phyloP scores from a whole-genome alignment of 2,888 invertebrate genomes.

The Globia sparganii region DNA sequence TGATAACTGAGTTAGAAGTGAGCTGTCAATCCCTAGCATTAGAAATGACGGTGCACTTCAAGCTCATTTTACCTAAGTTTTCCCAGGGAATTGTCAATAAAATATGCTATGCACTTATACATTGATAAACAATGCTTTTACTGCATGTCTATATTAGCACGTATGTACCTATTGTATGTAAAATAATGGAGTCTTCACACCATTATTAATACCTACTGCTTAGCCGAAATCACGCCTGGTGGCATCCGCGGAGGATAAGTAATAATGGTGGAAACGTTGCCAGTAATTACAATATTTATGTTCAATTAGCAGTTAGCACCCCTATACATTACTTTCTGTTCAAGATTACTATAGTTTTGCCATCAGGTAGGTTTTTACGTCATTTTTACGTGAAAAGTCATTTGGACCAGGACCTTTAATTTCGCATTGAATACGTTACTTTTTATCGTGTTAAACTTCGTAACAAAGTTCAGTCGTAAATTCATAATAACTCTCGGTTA shows the following conservation, averaged over 20 bases:
- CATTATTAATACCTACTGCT: not conserved
- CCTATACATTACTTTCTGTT: not conserved
- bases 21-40: no score
- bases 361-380: not conserved
- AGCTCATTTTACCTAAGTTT: no score
- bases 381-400: not conserved
- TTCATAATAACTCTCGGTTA: constrained; percentile 9
- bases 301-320: not conserved
- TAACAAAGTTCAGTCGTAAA: constrained; percentile 14
- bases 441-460: not conserved
- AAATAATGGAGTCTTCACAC: constrained; percentile 29
- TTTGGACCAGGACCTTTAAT: not conserved
- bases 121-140: constrained; percentile 6
- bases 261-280: not conserved
- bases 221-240: constrained; percentile 4
- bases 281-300: not conserved
- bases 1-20: no score
- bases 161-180: constrained; percentile 39
- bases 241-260: not conserved
- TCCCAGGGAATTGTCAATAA: not conserved
- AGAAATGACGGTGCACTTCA: no score
- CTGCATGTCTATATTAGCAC: constrained; percentile 9
- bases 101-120: not conserved
- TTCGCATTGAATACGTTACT: not conserved
- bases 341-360: not conserved